Evolutionary conservation across 1,140 invertebrate species (phyloP), one percentile per base, ranked within the genome.

Genomic region (Thalassaphorura encarpata): DNA sequence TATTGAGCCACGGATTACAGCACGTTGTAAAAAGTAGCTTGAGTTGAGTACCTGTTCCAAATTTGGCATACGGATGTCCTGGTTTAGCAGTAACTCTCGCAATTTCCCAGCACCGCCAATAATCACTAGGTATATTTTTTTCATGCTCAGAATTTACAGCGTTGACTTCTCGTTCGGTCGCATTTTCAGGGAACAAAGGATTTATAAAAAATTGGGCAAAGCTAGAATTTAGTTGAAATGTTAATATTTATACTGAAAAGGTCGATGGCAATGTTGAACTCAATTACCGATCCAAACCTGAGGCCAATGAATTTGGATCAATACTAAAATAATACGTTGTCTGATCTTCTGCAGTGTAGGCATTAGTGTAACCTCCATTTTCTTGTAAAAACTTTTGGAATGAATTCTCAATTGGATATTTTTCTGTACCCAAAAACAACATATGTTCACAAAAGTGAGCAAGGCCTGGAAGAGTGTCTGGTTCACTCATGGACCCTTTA

Each of bases 391-490:
- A 81, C 69, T 78, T 77, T 73, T 90, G 86, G 66, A 91, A 87
- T 62, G 83, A 83, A 71, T 92, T 92, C 72, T 92, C 88, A 71
- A 81, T 75, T 3, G 87, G 85, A 73, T 83, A 94, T 66, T 89
- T 90, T 67, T 84, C 31, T 3, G 54, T 50, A 28, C 90, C 91
- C 81, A 95, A 89, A 68, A 94, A 95, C 4, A 97, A 81, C 89
- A 96, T 95, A 69, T 96, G 92, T 70, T 97, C 92, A 46, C 94
- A 79, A 72, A 96, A 94, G 72, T 97, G 92, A 1, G 92, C 89
- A 64, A 96, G 68, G 1, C 93, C 93, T 58, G 84, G 89, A 45
- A 94, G 79, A 39, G 85, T 76, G 39, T 71, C 66, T 0, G 88
- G 88, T 68, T 82, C 79, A 47, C 66, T 69, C 63, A 78, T 58